A percentile compares a stretch with the other conserved stretches of the same genome.
phyloP scores from a whole-genome alignment of 2,113 vertebrate species.

The Catharus bicknelli region DNA sequence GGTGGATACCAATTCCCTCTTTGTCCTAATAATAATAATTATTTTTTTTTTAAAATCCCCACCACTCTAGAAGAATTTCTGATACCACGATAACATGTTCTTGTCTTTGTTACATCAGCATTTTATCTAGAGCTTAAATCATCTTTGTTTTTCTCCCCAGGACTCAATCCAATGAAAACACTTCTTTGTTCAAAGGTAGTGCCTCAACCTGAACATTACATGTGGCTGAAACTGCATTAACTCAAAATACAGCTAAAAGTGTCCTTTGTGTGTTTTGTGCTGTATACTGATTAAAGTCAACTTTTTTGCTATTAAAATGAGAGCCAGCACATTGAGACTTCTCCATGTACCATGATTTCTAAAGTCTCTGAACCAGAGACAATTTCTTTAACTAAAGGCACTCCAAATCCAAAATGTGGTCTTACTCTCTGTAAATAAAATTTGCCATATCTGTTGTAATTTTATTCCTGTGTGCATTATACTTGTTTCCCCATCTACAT shows the following conservation, averaged over 20 bases:
- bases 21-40: background rate
- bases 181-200: conserved; percentile 13
- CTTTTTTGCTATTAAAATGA: background rate
- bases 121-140: conserved; percentile 19
- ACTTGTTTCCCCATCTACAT: conserved; percentile 52
- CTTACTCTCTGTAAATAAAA: background rate
- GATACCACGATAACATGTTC: background rate
- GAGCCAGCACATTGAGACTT: background rate
- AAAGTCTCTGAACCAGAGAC: background rate
- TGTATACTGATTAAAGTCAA: background rate
- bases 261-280: background rate
- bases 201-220: background rate
- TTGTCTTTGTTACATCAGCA: background rate
- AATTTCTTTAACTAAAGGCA: background rate
- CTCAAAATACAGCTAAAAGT: background rate
- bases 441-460: conserved; percentile 31
- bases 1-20: background rate
- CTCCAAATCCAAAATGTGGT: background rate
- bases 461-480: conserved; percentile 37
- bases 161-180: background rate
- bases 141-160: background rate
- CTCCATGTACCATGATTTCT: background rate
- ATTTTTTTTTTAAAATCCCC: too few relatives aligned
- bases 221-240: background rate
- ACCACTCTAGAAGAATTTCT: background rate